Percentiles rank a stretch among this genome's conserved stretches.
Conservation (phyloP, 2,797 vertebrate genomes). For the Xerus rutilus region DNA sequence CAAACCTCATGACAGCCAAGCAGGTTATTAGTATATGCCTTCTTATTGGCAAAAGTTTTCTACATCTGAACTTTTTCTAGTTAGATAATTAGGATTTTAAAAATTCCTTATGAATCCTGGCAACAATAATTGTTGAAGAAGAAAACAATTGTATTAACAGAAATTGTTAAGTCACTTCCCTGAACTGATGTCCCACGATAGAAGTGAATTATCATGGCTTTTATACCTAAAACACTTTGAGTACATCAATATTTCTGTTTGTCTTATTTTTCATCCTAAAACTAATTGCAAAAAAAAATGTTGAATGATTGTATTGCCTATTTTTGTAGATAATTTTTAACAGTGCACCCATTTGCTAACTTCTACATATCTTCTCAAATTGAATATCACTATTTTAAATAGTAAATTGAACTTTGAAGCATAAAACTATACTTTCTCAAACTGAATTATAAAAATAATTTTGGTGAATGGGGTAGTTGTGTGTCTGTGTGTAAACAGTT, state of each 20-base stretch:
- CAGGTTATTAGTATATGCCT: neutral
- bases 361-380: conserved; percentile 56
- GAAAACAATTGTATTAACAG: neutral
- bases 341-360: conserved; percentile 53
- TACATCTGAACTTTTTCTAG: neutral
- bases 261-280: conserved; percentile 51
- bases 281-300: conserved; percentile 12
- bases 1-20: neutral
- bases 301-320: conserved; percentile 25
- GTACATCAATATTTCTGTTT: neutral
- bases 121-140: conserved; percentile 22
- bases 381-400: conserved; percentile 68
- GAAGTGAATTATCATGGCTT: conserved; percentile 29
- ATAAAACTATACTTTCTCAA: conserved; percentile 70
- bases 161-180: conserved; percentile 2
- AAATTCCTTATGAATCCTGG: conserved; percentile 41
- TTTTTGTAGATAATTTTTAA: conserved; percentile 61
- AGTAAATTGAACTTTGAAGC: conserved; percentile 77
- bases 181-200: neutral
- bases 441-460: conserved; percentile 48
- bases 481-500: conserved; percentile 81
- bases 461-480: conserved; percentile 64
- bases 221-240: conserved; percentile 50
- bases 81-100: conserved; percentile 31
- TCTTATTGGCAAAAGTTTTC: neutral